Conservation (phyloP, 2,113 vertebrate species). For the Triplophysa rosa region DNA sequence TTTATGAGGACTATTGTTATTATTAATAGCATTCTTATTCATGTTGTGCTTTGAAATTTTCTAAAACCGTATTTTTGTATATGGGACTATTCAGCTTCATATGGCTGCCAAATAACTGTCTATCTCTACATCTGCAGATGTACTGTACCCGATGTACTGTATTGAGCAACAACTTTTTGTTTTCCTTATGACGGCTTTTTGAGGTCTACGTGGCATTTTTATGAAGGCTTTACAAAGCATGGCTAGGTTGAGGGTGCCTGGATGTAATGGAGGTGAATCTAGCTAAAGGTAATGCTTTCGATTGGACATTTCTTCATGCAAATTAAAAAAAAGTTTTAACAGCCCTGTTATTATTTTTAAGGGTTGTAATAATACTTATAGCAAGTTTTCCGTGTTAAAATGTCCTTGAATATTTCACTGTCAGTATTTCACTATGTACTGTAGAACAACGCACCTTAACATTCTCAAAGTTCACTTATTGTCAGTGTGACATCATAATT, state of each 20-base stretch:
- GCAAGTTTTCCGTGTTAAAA: neutral
- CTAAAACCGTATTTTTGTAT: constrained; percentile 70
- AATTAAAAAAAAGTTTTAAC: neutral
- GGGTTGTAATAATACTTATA: neutral
- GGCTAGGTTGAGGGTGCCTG: too few species aligned
- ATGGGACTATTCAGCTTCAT: constrained; percentile 61
- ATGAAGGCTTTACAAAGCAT: constrained; percentile 30
- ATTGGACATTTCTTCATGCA: neutral
- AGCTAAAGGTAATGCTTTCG: neutral
- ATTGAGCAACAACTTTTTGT: constrained; percentile 22
- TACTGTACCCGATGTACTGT: constrained; percentile 37
- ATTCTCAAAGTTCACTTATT: neutral
- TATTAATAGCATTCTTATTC: constrained; percentile 43
- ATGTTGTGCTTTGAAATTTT: constrained; percentile 58
- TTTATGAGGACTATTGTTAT: constrained; percentile 57
- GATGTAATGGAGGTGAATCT: neutral
- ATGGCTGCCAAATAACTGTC: constrained; percentile 70
- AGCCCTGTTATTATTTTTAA: neutral
- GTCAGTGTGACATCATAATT: neutral
- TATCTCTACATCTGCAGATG: constrained; percentile 44
- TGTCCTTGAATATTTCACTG: neutral
- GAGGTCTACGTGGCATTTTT: constrained; percentile 8
- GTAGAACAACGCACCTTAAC: neutral
- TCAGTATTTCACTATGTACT: neutral
- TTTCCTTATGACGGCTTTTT: neutral